Evolutionary conservation across 2,113 vertebrate species (phyloP).

Genomic region (Charina bottae): DNA sequence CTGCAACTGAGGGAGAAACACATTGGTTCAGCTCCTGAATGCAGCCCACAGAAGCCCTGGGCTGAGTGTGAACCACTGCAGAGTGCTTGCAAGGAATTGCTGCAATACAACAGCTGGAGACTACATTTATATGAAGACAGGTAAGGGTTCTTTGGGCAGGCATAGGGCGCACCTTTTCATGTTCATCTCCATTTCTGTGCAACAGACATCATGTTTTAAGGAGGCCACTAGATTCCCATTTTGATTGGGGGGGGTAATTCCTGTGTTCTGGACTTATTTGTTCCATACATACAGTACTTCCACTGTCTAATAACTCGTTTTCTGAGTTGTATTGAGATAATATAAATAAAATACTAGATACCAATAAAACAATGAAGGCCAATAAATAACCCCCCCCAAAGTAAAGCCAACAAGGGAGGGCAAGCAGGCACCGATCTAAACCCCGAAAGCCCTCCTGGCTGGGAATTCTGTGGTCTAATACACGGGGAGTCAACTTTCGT

Average conservation of each 20-base stretch:
- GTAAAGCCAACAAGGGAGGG: not conserved
- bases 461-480: too few species aligned
- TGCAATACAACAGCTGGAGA: not conserved
- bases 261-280: not conserved
- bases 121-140: not conserved
- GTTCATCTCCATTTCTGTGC: not conserved
- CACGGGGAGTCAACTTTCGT: too few species aligned
- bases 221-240: not conserved
- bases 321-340: not conserved
- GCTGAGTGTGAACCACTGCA: not conserved
- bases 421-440: not conserved
- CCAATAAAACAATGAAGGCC: not conserved
- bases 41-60: not conserved
- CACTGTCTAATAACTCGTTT: not conserved
- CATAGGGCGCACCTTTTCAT: not conserved
- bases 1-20: not conserved
- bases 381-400: too few species aligned
- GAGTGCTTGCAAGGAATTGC: not conserved
- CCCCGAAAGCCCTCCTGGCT: not conserved
- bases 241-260: not conserved
- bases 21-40: not conserved
- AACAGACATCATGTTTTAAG: not conserved
- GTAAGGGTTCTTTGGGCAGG: not conserved
- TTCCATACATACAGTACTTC: too few species aligned
- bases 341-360: not conserved